Evolutionary conservation across 2,113 vertebrate species (phyloP).

Genomic region (Megaceryle maxima): DNA sequence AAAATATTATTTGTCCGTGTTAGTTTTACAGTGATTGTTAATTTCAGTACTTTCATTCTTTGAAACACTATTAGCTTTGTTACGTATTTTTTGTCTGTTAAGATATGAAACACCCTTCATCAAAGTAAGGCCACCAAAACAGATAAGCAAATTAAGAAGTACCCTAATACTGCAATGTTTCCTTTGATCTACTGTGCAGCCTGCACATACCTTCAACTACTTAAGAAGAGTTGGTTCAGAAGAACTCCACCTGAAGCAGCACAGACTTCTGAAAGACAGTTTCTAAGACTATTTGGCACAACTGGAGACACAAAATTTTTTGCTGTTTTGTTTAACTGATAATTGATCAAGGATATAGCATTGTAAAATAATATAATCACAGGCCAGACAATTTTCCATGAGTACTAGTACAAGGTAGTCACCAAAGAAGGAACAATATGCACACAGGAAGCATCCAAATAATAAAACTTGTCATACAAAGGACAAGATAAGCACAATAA

Average conservation of each 20-base stretch:
- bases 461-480: neutral
- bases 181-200: neutral
- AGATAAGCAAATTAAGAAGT: neutral
- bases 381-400: neutral
- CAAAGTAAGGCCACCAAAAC: neutral
- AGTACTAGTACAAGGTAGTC: neutral
- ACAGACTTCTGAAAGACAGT: neutral
- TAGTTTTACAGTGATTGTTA: neutral
- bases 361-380: neutral
- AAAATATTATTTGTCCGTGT: too few relatives aligned
- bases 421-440: neutral
- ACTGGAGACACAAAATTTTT: neutral
- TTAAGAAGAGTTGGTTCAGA: neutral
- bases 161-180: neutral
- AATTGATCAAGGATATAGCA: neutral
- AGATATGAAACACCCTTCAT: neutral
- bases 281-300: neutral
- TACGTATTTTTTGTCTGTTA: neutral
- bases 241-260: neutral
- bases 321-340: neutral
- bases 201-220: neutral
- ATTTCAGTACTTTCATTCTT: neutral
- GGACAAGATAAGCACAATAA: neutral
- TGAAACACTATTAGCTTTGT: neutral
- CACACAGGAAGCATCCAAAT: neutral